Percentiles rank a stretch among this genome's conserved stretches.
These are phyloP conservation scores for Xestia sexstrigata DNA, from an alignment of 2,888 invertebrate genomes.

Conservation along the genomic window DNA sequence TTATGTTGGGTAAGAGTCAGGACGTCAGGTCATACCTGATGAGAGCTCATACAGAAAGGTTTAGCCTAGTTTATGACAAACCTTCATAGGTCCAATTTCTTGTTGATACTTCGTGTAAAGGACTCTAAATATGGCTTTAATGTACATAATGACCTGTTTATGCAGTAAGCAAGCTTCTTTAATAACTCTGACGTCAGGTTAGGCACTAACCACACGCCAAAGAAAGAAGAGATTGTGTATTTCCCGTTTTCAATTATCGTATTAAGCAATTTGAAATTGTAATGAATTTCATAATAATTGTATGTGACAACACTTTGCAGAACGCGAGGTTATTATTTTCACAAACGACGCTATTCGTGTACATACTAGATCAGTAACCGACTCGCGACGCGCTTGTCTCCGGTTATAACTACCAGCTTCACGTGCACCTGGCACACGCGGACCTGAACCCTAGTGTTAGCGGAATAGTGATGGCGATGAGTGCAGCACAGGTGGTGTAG, in stretches of 20 bases:
- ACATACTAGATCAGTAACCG: conserved; percentile 43
- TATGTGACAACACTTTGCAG: conserved; percentile 24
- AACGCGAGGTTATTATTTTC: conserved; percentile 30
- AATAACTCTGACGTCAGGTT: too few species aligned
- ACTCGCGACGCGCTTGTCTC: conserved; percentile 31
- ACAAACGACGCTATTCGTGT: conserved; percentile 37
- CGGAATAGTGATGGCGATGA: not conserved
- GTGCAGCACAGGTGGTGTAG: not conserved
- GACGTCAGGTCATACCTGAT: too few species aligned
- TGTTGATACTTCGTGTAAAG: not conserved
- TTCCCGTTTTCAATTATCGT: too few species aligned
- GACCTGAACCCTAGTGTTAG: conserved; percentile 2
- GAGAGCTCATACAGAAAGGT: too few species aligned
- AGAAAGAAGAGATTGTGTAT: too few species aligned
- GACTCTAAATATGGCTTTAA: not conserved
- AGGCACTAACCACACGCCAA: too few species aligned
- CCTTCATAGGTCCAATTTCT: not conserved
- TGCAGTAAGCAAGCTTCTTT: too few species aligned
- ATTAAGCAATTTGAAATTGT: not conserved
- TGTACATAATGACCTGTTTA: not conserved
- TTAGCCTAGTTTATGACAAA: too few species aligned
- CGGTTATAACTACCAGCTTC: conserved; percentile 27
- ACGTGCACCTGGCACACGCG: not conserved
- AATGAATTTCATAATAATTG: conserved; percentile 11
- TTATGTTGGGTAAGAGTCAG: not conserved